Base-by-base conservation (phyloP, 2,113 vertebrate genomes). In the Nothobranchius kuhntae region DNA sequence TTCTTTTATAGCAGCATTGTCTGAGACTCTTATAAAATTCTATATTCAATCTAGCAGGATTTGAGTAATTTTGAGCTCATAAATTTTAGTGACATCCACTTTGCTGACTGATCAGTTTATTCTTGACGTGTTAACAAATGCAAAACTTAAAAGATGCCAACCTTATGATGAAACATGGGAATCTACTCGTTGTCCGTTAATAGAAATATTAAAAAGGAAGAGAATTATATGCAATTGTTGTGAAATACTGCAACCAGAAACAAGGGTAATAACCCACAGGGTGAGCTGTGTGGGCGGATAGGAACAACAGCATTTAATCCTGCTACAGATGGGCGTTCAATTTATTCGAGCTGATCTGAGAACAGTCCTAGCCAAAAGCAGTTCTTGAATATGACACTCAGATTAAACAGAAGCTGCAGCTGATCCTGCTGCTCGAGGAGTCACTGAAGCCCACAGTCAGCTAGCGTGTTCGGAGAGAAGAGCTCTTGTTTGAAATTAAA, bases 281-380 rank as follows among this genome's bases (percentile, higher is more conserved):
- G 50, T 21, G 50, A 55, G 47, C 45, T n/a, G 44, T 51, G 78
- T 69, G 64, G 55, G 69, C 62, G 74, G 68, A 65, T 2, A 24
- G 60, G 26, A 78, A 63, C 76, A 63, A 45, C 9, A 7, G 9
- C 59, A 73, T 57, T 7, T 66, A 76, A 79, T 71, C 65, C 63
- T 69, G 74, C 82, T 77, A 63, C 60, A 53, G 71, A 45, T 30
- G 79, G 35, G 61, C 42, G 21, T 42, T 68, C 13, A 46, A 26
- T 64, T 78, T 75, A 60, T 81, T 84, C 78, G 79, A 77, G 86
- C 65, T 56, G 70, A 75, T 81, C 70, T 81, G 67, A 66, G 81
- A 75, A 81, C 71, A 12, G 71, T 62, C 65, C 52, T 63, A 40
- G 84, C 80, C 67, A 21, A 54, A 70, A 71, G 86, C 53, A 1